A percentile compares a stretch with the other conserved stretches of the same genome.
These are phyloP conservation scores for Tenthredo scrophulariae DNA, from an alignment of 2,888 invertebrate genomes.

Conservation along the genomic window DNA sequence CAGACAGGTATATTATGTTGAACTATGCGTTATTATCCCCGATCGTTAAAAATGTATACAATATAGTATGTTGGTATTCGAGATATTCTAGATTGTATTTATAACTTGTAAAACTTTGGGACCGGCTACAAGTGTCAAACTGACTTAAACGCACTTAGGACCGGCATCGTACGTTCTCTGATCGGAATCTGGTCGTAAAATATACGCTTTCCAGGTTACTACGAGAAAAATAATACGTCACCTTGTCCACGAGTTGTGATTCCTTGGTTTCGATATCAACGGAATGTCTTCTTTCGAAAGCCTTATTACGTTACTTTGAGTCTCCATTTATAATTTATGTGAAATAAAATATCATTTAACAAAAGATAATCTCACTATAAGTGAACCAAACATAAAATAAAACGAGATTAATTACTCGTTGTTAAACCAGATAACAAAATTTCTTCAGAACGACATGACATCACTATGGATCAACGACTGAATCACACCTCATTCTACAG, in stretches of 20 bases:
- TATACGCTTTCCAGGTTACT: background rate
- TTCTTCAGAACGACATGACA: slow-evolving; percentile 14
- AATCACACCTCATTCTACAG: background rate
- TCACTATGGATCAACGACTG: slow-evolving; percentile 26
- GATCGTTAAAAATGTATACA: slow-evolving; percentile 43
- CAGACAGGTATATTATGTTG: background rate
- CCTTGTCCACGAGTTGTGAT: slow-evolving; percentile 83
- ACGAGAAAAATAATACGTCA: slow-evolving; percentile 72
- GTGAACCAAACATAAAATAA: background rate
- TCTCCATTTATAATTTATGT: slow-evolving; percentile 68
- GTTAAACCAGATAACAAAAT: background rate
- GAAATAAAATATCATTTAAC: slow-evolving; percentile 5
- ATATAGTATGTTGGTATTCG: background rate
- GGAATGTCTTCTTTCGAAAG: slow-evolving; percentile 86
- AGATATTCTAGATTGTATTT: background rate
- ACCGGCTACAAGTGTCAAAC: background rate
- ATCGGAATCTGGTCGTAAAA: slow-evolving; percentile 36
- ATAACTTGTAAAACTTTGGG: background rate
- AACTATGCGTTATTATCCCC: background rate
- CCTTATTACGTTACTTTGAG: slow-evolving; percentile 79
- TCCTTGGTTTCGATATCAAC: slow-evolving; percentile 83
- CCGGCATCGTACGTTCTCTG: slow-evolving; percentile 33
- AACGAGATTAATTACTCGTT: background rate
- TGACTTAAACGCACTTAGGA: background rate
- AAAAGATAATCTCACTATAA: background rate